A percentile compares a stretch with the other conserved stretches of the same genome.
Evolutionary conservation across 1,140 invertebrate species (phyloP).

Genomic region (Drosophila lowei): DNA sequence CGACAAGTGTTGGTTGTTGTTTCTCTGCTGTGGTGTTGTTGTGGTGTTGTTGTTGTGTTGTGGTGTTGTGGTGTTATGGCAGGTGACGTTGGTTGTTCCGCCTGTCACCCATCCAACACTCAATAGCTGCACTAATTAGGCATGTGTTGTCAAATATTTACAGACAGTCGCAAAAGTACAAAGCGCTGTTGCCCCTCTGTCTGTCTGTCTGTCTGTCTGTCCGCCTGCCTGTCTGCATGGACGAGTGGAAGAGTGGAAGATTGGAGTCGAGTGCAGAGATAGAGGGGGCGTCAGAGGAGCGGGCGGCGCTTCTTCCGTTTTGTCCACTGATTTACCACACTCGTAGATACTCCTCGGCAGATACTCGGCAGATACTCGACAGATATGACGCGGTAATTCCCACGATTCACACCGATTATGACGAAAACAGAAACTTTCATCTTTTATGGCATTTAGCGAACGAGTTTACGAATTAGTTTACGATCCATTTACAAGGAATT

Average conservation of each 20-base stretch:
- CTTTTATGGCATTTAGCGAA: constrained; percentile 61
- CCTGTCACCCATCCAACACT: constrained; percentile 61
- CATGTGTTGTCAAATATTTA: constrained; percentile 82
- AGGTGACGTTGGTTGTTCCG: constrained; percentile 67
- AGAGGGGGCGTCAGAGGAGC: not conserved
- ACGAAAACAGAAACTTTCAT: constrained; percentile 59
- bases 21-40: constrained; percentile 4
- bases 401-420: constrained; percentile 69
- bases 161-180: constrained; percentile 77
- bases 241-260: not conserved
- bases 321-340: constrained; percentile 57
- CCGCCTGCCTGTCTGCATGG: constrained; percentile 2
- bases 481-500: constrained; percentile 67
- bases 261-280: constrained; percentile 1
- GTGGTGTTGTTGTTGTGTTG: too few species aligned
- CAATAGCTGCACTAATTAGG: constrained; percentile 82
- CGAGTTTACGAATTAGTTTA: constrained; percentile 51
- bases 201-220: not conserved
- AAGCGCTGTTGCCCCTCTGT: constrained; percentile 51
- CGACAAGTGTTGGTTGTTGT: constrained; percentile 43
- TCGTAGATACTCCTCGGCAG: too few species aligned
- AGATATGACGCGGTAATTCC: constrained; percentile 53
- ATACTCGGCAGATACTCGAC: too few species aligned
- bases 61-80: constrained; percentile 8
- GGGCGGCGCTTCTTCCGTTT: constrained; percentile 67